These are phyloP conservation scores for Laupala kohalensis DNA, from an alignment of 1,140 invertebrate genomes.

Conservation along the genomic window DNA sequence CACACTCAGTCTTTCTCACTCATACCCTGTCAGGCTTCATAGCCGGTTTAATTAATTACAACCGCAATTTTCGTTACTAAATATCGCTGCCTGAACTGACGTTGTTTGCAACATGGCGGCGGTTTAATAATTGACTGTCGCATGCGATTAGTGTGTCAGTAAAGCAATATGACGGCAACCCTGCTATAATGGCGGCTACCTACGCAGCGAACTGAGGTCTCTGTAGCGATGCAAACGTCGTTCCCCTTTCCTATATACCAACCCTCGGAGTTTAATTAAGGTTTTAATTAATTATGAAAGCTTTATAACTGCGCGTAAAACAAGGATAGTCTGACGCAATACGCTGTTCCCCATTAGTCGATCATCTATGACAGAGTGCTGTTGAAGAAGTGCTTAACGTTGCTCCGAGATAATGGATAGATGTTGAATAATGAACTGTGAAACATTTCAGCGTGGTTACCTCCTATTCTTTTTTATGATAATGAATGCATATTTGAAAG, in stretches of 20 bases:
- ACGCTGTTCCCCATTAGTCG: not conserved
- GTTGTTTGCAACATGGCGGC: conserved; percentile 3
- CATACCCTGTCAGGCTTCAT: conserved; percentile 1
- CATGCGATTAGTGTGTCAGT: not conserved
- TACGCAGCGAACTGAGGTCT: not conserved
- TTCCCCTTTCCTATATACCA: not conserved
- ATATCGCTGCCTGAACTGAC: not conserved
- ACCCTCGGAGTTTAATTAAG: conserved; percentile 13
- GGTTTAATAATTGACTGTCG: conserved; percentile 10
- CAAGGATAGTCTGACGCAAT: not conserved
- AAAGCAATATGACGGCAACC: not conserved
- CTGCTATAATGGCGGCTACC: not conserved
- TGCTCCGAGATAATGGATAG: too few relatives aligned
- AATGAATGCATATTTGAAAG: too few relatives aligned
- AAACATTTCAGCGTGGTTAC: too few relatives aligned
- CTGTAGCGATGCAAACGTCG: not conserved
- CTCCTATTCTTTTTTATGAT: too few relatives aligned
- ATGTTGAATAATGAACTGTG: too few relatives aligned
- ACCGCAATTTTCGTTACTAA: conserved; percentile 4
- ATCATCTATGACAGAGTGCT: not conserved
- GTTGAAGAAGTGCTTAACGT: too few relatives aligned
- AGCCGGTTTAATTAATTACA: conserved; percentile 7
- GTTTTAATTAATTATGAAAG: conserved; percentile 16
- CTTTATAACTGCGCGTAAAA: conserved; percentile 7
- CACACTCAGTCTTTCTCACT: not conserved